A percentile compares a stretch with the other conserved stretches of the same genome.
Evolutionary conservation across 2,888 invertebrate genomes (phyloP).

Genomic region (Epistrophe eligans): DNA sequence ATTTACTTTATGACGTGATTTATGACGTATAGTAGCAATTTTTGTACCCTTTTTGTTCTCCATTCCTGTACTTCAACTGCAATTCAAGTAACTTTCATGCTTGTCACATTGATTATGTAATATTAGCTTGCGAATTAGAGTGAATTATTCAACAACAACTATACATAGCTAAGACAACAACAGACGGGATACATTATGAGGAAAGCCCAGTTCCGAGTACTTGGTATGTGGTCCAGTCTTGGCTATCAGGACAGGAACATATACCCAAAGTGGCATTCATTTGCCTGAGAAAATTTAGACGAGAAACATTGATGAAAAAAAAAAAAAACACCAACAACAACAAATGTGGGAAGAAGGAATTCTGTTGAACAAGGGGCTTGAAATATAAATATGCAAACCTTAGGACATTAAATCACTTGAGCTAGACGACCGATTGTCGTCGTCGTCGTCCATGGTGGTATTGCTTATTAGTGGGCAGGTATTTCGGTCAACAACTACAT

Average conservation of each 20-base stretch:
- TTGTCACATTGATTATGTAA: constrained; percentile 74
- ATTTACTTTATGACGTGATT: too few species aligned
- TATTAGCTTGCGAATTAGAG: constrained; percentile 60
- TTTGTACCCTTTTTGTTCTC: not conserved
- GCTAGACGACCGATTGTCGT: constrained; percentile 47
- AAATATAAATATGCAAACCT: constrained; percentile 49
- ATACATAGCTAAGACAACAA: not conserved
- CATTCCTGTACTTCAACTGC: constrained; percentile 56
- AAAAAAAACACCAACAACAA: constrained; percentile 26
- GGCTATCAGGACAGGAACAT: constrained; percentile 60
- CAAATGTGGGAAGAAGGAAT: constrained; percentile 55
- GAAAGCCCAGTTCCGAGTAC: constrained; percentile 45
- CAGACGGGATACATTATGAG: constrained; percentile 25
- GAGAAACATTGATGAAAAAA: constrained; percentile 1
- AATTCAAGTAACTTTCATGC: constrained; percentile 66
- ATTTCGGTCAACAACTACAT: constrained; percentile 42
- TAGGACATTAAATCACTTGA: constrained; percentile 68
- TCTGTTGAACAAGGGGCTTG: constrained; percentile 33
- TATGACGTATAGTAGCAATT: not conserved
- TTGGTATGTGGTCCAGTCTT: constrained; percentile 68
- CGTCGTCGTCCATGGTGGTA: constrained; percentile 9
- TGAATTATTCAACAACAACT: constrained; percentile 59
- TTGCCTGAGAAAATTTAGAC: constrained; percentile 34
- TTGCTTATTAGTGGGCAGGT: constrained; percentile 50
- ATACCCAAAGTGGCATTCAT: constrained; percentile 58